Conservation (phyloP, 2,113 vertebrate genomes). For the Hippolais icterina region DNA sequence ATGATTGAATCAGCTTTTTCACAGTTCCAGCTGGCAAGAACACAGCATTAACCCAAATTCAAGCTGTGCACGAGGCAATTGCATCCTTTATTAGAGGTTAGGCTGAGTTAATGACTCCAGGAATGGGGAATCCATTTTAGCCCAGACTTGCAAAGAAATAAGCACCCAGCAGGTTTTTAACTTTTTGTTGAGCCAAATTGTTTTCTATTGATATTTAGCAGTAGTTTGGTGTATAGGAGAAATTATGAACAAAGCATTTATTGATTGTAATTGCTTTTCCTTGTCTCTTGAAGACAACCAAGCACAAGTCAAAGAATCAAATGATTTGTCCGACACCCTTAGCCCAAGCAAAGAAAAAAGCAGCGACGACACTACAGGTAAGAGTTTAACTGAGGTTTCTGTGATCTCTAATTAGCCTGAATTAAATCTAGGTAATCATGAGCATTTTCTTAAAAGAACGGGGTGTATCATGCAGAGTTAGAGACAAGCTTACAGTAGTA, state of each 20-base stretch:
- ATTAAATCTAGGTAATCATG: neutral
- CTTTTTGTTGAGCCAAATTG: neutral
- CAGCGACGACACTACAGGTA: slow-evolving; percentile 97
- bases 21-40: slow-evolving; percentile 68
- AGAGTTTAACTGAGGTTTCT: neutral
- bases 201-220: neutral
- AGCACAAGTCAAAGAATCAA: slow-evolving; percentile 88
- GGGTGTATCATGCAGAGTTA: neutral
- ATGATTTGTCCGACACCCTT: slow-evolving; percentile 95
- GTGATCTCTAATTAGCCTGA: neutral
- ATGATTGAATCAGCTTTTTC: slow-evolving; percentile 61
- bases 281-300: slow-evolving; percentile 83
- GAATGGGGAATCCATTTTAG: slow-evolving; percentile 64
- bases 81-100: slow-evolving; percentile 35
- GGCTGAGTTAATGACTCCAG: slow-evolving; percentile 46
- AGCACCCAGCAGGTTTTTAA: neutral
- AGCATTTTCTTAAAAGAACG: neutral
- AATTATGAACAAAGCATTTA: neutral
- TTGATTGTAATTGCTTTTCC: slow-evolving; percentile 21
- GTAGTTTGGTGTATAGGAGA: neutral
- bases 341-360: slow-evolving; percentile 98
- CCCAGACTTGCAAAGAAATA: slow-evolving; percentile 37
- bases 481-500: neutral
- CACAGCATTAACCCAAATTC: slow-evolving; percentile 65
- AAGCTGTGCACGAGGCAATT: slow-evolving; percentile 65